Conservation (phyloP, 2,888 invertebrate genomes). For the Xylophagus ater region DNA sequence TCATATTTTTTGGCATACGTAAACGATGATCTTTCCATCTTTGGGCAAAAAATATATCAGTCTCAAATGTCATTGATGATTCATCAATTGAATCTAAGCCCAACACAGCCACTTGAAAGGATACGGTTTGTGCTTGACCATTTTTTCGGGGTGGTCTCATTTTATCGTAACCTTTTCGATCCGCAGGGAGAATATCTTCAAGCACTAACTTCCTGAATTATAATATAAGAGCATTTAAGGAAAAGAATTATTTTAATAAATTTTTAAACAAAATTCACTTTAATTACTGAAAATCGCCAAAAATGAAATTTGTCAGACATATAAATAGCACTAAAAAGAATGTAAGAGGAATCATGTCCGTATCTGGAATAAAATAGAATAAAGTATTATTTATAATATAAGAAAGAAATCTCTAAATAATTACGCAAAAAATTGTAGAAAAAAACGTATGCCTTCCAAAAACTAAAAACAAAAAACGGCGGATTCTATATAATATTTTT, state of each 20-base stretch:
- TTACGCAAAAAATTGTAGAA: too few species aligned
- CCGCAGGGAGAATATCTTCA: slow-evolving; percentile 74
- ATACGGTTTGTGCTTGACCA: slow-evolving; percentile 76
- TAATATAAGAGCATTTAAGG: neutral
- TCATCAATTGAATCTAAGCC: slow-evolving; percentile 92
- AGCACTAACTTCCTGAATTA: slow-evolving; percentile 60
- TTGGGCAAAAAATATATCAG: slow-evolving; percentile 87
- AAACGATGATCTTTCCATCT: slow-evolving; percentile 86
- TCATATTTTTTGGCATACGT: slow-evolving; percentile 82
- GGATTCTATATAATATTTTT: too few species aligned
- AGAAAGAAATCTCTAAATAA: too few species aligned
- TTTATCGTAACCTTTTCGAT: slow-evolving; percentile 80
- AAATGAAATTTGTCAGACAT: slow-evolving; percentile 31
- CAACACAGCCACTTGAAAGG: slow-evolving; percentile 90
- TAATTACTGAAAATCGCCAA: slow-evolving; percentile 38
- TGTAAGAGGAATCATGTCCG: slow-evolving; percentile 29
- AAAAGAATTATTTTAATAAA: slow-evolving; percentile 1
- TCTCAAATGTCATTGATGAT: slow-evolving; percentile 89
- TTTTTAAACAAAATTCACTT: neutral
- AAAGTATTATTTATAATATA: too few species aligned
- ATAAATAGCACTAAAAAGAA: slow-evolving; percentile 32
- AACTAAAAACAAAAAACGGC: too few species aligned
- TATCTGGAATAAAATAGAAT: slow-evolving; percentile 23
- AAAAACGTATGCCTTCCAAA: too few species aligned
- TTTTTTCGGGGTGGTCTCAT: slow-evolving; percentile 88